Conservation (phyloP, 2,113 vertebrate genomes). For the Macheiramphus alcinus region DNA sequence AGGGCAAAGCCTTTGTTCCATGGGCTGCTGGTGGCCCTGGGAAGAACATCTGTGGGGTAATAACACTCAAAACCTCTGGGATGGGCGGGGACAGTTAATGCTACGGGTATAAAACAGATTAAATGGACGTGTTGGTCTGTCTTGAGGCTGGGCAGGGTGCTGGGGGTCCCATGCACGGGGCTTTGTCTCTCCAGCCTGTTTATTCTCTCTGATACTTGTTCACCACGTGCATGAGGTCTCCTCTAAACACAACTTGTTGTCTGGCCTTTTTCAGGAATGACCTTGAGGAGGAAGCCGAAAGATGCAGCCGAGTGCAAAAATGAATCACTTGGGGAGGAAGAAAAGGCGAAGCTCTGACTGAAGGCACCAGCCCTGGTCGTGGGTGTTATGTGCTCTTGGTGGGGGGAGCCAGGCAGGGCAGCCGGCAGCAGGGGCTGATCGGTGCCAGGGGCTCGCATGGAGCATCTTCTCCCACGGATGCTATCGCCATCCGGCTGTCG, state of each 20-base stretch:
- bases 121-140: rapidly evolving
- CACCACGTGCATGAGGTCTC: rapidly evolving
- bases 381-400: neutral
- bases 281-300: neutral
- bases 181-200: neutral
- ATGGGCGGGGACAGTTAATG: neutral
- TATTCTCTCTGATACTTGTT: rapidly evolving
- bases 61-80: neutral
- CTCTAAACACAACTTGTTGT: neutral
- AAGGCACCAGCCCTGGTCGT: neutral
- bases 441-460: neutral
- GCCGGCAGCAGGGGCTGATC: neutral
- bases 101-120: rapidly evolving
- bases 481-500: neutral
- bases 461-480: neutral
- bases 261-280: conserved; percentile 17
- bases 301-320: neutral
- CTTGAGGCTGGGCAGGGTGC: neutral
- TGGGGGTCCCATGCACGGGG: rapidly evolving
- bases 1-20: neutral
- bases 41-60: too few relatives aligned
- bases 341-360: conserved; percentile 4
- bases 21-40: neutral
- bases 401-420: neutral
- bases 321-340: neutral